Evolutionary conservation across 2,113 vertebrate species (phyloP).

Genomic region (Aplodontia rufa): DNA sequence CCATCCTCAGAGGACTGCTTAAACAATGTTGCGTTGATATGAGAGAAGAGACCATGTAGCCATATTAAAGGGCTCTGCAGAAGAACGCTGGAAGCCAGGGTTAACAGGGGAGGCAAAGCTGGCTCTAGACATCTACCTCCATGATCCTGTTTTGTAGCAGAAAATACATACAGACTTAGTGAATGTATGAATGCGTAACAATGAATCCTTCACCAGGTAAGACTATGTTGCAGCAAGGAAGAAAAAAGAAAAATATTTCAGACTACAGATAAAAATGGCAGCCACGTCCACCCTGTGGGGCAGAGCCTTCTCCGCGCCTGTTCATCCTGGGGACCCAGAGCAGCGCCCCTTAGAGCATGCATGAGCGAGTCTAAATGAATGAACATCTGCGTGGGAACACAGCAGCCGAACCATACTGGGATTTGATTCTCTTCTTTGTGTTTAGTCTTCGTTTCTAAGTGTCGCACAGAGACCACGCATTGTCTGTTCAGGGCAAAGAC

Average conservation of each 20-base stretch:
- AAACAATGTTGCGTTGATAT: conserved; percentile 27
- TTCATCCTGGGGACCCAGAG: background rate
- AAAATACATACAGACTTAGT: background rate
- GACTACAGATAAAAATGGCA: background rate
- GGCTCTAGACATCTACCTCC: background rate
- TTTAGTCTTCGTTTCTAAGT: background rate
- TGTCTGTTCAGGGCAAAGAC: background rate
- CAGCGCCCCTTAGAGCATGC: background rate
- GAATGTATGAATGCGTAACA: too few species aligned
- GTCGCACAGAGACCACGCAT: background rate
- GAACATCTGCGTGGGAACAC: background rate
- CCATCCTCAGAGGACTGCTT: background rate
- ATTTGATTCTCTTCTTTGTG: background rate
- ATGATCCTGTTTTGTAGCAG: background rate
- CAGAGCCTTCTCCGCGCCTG: background rate
- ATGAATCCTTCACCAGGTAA: too few species aligned
- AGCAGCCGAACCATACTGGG: background rate
- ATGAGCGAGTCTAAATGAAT: background rate
- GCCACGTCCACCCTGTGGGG: background rate
- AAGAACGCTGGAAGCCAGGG: background rate
- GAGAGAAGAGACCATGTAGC: background rate
- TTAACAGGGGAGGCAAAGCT: too few species aligned
- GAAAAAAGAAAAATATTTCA: background rate
- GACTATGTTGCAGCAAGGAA: too few species aligned
- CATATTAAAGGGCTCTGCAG: background rate